Evolutionary conservation across 37 sponge, comb jelly and placozoan genomes (phyloP), one percentile per base, ranked within the genome.

Genomic region (Halisarca cf. caerulea): DNA sequence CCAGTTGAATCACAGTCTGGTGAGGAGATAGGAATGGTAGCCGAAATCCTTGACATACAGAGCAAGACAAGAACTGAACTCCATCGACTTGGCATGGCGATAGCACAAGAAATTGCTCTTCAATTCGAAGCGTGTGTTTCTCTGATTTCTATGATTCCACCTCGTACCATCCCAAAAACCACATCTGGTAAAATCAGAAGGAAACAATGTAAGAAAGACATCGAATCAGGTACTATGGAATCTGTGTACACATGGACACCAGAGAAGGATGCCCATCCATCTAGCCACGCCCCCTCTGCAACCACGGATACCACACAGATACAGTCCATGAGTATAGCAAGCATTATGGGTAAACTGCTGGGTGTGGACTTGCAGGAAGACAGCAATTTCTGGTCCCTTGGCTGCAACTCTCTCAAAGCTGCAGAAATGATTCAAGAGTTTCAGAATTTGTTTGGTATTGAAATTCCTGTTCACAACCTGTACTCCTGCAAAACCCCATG

Each of bases 401-500:
- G 87, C 15, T 86, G 87, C 73, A 58, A 53, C 33, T 86, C 87
- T 4, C 34, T 86, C 27, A 86, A 80, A 35, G 87, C 81, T 27
- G 73, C 80, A 11, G 57, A 83, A 77, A 54, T 88, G 27, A 88
- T 83, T 78, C 43, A 77, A 18, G 35, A 2, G 14, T 37, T 88
- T 42, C 37, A 83, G 44, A 6, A 51, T 1, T 62, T 82, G 18
- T 77, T 78, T 37, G 79, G 79, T 0, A 59, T 88, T 34, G 78
- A 41, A 24, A 34, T 88, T 21, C 66, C 83, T 30, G 53, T 77
- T n/a, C 88, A 78, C 57, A 4, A 24, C 41, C 80, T 83, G 24
- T 79, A 38, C 51, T 11, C 68, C 42, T 66, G 61, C 70, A 74
- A 82, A 45, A 87, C 88, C 1, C 78, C 78, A 33, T 17, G 35